Conservation (phyloP, 2,113 vertebrate genomes). For the Sprattus sprattus region DNA sequence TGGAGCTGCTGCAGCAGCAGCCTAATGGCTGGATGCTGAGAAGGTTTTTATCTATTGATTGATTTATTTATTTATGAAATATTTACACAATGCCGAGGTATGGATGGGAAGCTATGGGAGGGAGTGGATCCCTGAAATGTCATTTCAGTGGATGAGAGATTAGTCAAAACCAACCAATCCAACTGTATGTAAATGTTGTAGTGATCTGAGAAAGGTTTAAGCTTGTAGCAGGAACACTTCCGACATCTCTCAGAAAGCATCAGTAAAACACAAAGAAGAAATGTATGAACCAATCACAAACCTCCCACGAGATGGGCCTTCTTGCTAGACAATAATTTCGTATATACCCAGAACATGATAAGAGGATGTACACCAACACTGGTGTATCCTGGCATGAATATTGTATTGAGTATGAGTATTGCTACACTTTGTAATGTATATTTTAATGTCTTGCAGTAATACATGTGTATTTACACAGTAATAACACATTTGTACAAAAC, state of each 20-base stretch:
- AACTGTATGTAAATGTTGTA: background rate
- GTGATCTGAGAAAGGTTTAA: background rate
- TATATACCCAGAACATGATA: background rate
- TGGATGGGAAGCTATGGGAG: background rate
- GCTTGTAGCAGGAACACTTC: background rate
- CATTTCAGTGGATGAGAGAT: background rate
- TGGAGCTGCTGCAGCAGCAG: constrained; percentile 13
- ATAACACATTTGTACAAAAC: background rate
- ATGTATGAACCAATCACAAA: background rate
- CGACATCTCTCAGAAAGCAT: background rate
- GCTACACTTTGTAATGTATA: background rate
- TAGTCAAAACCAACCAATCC: constrained; percentile 9
- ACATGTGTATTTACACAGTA: background rate
- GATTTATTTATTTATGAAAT: background rate
- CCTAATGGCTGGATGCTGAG: background rate
- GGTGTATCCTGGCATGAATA: background rate
- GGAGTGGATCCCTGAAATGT: constrained; percentile 18
- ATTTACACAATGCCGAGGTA: background rate
- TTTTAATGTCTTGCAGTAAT: background rate
- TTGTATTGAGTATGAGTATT: background rate
- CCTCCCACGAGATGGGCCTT: background rate
- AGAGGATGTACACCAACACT: background rate
- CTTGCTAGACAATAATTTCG: background rate
- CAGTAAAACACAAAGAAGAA: background rate
- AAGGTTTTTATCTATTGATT: constrained; percentile 2